Conservation (phyloP, 2,888 invertebrate species). For the Hypomecis punctinalis region DNA sequence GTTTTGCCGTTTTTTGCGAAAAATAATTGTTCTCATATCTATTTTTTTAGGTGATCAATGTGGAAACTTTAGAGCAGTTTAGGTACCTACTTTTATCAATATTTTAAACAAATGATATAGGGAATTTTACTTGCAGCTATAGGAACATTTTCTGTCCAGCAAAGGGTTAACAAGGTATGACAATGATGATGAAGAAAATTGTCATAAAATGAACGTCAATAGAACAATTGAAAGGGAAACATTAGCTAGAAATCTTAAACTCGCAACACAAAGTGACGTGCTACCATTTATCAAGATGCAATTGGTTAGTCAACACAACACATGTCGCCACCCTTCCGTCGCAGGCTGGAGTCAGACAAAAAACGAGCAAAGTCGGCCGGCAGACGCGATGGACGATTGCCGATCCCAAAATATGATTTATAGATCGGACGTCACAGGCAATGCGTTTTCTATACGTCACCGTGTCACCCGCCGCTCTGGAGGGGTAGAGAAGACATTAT, state of each 20-base stretch:
- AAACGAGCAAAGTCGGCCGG: conserved; percentile 74
- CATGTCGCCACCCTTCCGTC: conserved; percentile 74
- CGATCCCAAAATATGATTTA: conserved; percentile 80
- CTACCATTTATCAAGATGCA: conserved; percentile 59
- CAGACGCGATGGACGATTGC: conserved; percentile 74
- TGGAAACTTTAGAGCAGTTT: no score
- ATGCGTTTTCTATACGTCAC: conserved; percentile 81
- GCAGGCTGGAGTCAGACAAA: conserved; percentile 78
- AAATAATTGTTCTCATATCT: no score
- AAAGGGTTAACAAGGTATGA: no score
- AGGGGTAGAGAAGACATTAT: conserved; percentile 24
- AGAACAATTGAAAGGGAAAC: conserved; percentile 12
- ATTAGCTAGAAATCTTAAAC: conserved; percentile 20
- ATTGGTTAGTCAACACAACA: conserved; percentile 58
- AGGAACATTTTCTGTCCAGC: no score
- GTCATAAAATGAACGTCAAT: no score
- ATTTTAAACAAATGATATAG: no score
- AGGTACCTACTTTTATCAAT: no score
- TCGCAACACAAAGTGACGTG: conserved; percentile 20
- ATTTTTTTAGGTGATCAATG: no score
- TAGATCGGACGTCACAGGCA: conserved; percentile 80
- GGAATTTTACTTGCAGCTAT: no score
- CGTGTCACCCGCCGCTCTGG: conserved; percentile 58
- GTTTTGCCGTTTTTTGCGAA: no score
- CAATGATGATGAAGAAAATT: no score